phyloP scores from a whole-genome alignment of 1,140 invertebrate genomes.

The Heliothis virescens region DNA sequence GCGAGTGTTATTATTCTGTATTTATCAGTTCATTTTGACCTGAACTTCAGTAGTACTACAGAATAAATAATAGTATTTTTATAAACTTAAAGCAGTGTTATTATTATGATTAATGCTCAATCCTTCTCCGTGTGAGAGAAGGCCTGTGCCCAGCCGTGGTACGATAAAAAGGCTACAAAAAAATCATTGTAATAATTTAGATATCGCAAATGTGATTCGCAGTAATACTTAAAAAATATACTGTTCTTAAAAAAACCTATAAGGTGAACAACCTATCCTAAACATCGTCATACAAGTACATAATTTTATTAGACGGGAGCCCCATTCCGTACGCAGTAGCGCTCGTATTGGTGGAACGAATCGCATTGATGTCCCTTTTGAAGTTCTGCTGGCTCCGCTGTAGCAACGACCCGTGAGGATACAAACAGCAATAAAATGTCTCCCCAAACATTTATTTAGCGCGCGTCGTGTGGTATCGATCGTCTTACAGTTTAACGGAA shows the following conservation, averaged over 20 bases:
- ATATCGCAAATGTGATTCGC: not conserved
- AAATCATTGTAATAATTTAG: no score
- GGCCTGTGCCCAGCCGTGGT: no score
- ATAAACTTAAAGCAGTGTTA: not conserved
- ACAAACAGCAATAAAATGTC: constrained; percentile 35
- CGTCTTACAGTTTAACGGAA: constrained; percentile 49
- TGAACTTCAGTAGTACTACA: not conserved
- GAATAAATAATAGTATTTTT: not conserved
- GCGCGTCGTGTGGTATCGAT: constrained; percentile 35
- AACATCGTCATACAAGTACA: no score
- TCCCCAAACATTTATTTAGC: constrained; percentile 38
- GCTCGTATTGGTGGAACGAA: constrained; percentile 1
- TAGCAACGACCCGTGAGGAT: constrained; percentile 1
- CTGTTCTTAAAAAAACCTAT: no score
- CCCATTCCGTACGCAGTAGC: no score
- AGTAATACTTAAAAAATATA: not conserved
- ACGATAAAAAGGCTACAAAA: no score
- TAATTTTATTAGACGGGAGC: no score
- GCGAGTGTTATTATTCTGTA: constrained; percentile 1
- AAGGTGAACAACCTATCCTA: no score
- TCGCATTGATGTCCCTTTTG: not conserved
- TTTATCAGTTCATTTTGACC: constrained; percentile 14
- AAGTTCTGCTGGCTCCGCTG: not conserved
- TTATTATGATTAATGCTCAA: no score
- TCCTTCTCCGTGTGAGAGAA: no score